phyloP scores from a whole-genome alignment of 1,140 invertebrate species.

The Drosophila dunni region DNA sequence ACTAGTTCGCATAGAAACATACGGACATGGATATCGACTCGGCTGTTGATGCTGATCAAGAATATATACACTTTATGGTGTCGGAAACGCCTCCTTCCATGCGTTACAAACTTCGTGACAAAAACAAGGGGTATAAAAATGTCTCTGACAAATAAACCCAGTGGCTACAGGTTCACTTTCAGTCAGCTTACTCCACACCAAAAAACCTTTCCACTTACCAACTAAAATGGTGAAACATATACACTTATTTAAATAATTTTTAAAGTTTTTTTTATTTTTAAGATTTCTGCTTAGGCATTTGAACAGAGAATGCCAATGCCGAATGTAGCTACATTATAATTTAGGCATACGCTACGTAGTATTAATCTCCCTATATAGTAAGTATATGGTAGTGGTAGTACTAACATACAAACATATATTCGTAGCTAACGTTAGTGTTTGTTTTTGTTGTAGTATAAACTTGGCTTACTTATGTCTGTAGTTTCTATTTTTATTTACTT shows the following conservation, averaged over 20 bases:
- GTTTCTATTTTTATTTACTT: background rate
- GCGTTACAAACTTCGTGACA: too few relatives aligned
- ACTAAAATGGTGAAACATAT: too few relatives aligned
- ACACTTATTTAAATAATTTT: background rate
- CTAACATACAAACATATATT: constrained; percentile 17
- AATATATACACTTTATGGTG: too few relatives aligned
- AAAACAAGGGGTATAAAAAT: too few relatives aligned
- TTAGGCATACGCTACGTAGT: constrained; percentile 5
- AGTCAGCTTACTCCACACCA: too few relatives aligned
- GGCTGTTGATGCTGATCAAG: too few relatives aligned
- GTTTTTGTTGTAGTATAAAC: constrained; percentile 16
- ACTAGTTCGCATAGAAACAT: too few relatives aligned
- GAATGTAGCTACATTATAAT: constrained; percentile 36
- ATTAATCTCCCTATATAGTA: constrained; percentile 21
- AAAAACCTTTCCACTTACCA: too few relatives aligned
- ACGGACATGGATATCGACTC: too few relatives aligned
- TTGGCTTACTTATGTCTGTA: constrained; percentile 22
- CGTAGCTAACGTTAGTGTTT: constrained; percentile 20
- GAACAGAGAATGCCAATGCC: constrained; percentile 26
- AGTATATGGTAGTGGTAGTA: constrained; percentile 2
- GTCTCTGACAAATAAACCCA: too few relatives aligned
- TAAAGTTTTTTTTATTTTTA: constrained; percentile 32
- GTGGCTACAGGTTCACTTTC: too few relatives aligned
- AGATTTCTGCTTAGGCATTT: constrained; percentile 32
- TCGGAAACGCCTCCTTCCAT: too few relatives aligned